Conservation (phyloP, 2,113 vertebrate species). For the Gymnobelideus leadbeateri region DNA sequence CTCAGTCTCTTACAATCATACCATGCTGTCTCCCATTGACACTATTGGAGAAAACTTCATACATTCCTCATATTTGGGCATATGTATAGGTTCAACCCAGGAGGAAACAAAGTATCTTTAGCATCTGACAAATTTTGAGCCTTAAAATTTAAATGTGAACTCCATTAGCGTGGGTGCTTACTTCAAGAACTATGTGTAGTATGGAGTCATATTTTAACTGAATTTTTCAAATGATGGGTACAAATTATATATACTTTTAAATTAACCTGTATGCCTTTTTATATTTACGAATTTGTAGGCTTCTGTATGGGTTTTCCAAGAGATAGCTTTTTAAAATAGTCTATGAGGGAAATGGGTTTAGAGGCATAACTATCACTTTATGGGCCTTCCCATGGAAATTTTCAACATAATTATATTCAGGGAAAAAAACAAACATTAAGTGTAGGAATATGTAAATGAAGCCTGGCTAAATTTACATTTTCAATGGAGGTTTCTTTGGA, state of each 20-base stretch:
- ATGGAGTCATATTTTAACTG: not conserved
- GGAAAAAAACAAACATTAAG: not conserved
- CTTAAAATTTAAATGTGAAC: not conserved
- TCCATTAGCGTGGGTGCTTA: not conserved
- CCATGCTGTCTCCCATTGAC: not conserved
- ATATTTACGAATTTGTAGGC: not conserved
- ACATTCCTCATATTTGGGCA: not conserved
- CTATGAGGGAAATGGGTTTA: not conserved
- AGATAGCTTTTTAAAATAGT: not conserved
- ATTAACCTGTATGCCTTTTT: not conserved
- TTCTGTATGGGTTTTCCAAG: conserved; percentile 1
- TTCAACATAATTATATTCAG: conserved; percentile 1
- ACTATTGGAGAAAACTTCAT: not conserved
- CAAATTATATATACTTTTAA: not conserved
- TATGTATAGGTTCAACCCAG: not conserved
- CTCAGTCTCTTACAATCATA: not conserved
- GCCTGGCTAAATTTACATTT: not conserved
- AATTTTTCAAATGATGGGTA: not conserved
- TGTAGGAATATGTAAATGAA: not conserved
- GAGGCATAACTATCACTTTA: conserved; percentile 6
- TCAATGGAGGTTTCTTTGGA: not conserved
- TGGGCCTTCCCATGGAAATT: not conserved
- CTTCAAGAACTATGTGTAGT: not conserved
- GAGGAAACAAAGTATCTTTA: not conserved
- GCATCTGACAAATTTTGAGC: not conserved